phyloP scores from a whole-genome alignment of 2,888 invertebrate genomes.

The Abrostola triplasia region DNA sequence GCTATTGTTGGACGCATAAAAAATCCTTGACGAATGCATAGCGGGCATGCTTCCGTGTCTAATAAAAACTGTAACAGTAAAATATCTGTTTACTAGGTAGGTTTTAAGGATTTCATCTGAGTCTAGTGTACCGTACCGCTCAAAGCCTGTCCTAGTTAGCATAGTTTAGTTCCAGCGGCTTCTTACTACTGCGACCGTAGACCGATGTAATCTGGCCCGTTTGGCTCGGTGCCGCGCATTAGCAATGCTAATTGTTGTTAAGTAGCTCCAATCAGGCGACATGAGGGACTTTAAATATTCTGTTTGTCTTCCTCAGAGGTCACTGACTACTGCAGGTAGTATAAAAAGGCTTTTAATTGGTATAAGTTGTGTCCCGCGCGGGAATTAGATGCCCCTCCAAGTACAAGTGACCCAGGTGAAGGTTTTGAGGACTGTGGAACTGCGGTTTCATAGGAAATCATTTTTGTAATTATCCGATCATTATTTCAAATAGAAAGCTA shows the following conservation, averaged over 20 bases:
- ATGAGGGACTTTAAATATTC: background rate
- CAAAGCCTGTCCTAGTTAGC: background rate
- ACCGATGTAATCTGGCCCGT: background rate
- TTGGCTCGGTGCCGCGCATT: background rate
- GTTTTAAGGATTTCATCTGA: no score
- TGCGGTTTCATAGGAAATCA: no score
- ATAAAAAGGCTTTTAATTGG: no score
- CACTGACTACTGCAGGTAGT: background rate
- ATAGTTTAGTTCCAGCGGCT: background rate
- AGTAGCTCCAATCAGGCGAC: background rate
- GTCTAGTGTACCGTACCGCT: no score
- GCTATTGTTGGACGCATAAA: background rate
- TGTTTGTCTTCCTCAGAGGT: background rate
- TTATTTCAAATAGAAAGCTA: no score
- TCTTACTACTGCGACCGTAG: background rate
- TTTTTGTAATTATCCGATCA: no score
- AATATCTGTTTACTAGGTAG: background rate
- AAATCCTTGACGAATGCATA: background rate
- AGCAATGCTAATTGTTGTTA: slow-evolving; percentile 3
- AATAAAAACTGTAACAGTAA: background rate
- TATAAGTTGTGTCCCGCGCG: no score
- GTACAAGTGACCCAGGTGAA: no score
- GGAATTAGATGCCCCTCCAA: no score
- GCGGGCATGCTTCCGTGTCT: background rate
- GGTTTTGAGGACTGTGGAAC: no score